phyloP scores from a whole-genome alignment of 2,113 vertebrate genomes.

The Sturnus vulgaris region DNA sequence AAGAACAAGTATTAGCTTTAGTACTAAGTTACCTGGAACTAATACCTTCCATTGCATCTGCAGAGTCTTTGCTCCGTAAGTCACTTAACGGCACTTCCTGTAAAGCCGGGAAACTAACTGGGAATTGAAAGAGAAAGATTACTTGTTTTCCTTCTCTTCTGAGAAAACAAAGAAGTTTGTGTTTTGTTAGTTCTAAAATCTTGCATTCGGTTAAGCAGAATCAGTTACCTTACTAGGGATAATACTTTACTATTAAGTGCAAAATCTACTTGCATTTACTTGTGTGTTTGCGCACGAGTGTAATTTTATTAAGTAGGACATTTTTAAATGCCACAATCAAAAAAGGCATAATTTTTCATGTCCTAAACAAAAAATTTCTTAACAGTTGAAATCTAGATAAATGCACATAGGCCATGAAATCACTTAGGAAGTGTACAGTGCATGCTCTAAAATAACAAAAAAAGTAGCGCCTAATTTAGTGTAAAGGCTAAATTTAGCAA shows the following conservation, averaged over 20 bases:
- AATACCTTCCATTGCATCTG: background rate
- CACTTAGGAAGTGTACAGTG: background rate
- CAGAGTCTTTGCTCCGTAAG: background rate
- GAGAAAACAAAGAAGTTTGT: background rate
- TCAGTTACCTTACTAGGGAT: background rate
- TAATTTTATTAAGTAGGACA: background rate
- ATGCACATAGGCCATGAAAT: background rate
- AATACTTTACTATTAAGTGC: background rate
- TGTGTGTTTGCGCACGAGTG: background rate
- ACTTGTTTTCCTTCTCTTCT: background rate
- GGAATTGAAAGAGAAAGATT: background rate
- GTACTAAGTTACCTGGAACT: background rate
- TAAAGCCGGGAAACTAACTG: background rate
- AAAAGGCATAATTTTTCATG: background rate
- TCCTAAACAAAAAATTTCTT: background rate
- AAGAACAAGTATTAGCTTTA: background rate
- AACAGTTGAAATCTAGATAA: background rate
- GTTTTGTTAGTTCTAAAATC: background rate
- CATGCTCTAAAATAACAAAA: background rate
- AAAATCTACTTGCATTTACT: background rate
- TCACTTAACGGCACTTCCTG: background rate
- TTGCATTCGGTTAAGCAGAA: background rate
- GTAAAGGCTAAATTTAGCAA: conserved; percentile 19
- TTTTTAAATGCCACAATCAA: background rate
- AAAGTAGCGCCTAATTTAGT: background rate